Base-by-base conservation (phyloP, 2,113 vertebrate genomes). In the Balaeniceps rex region DNA sequence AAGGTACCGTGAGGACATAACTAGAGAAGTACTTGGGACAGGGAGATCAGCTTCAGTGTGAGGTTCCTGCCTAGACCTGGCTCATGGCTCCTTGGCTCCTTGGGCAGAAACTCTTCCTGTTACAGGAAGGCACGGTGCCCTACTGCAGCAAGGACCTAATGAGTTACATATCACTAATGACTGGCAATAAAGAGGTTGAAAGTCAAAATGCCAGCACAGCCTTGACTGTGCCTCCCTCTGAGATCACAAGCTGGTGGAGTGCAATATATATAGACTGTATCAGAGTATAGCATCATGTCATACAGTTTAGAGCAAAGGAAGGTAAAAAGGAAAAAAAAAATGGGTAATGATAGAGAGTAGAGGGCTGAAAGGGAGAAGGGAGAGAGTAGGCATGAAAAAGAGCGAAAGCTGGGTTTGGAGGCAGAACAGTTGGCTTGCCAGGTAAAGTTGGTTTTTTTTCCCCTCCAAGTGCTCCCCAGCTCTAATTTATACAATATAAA, bases 401-500 rank as follows among this genome's bases (percentile, higher is more conserved):
- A 78, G 34, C 0, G 7, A 36, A 92, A 78, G 8, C 14, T 83
- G 74, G 21, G 18, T 82, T 84, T 91, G 31, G 31, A 76, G 54
- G 57, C 93, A 47, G 79, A 81, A 60, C 31, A 40, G 34, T 65
- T 94, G 40, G 31, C 54, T 93, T 92, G 69, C 70, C 46, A 93
- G 83, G 77, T 82, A 93, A 79, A 14, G 42, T 44, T 44, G 44
- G 3, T 1, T 24, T 29, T 54, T 92, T 86, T 65, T 28, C 4
- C 0, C 1, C 26, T 83, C 44, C 52, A 79, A 91, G 25, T 44
- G 14, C 33, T 97, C 51, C 52, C 69, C 28, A 49, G 23, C 60
- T 84, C 57, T 95, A 92, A 94, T 94, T 95, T 91, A 89, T 94
- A 68, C 49, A 87, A 92, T 79, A 95, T 94, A 94, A 94, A 87